Evolutionary conservation across 1,140 invertebrate genomes (phyloP).

Genomic region (Trachymyrmex septentrionalis): DNA sequence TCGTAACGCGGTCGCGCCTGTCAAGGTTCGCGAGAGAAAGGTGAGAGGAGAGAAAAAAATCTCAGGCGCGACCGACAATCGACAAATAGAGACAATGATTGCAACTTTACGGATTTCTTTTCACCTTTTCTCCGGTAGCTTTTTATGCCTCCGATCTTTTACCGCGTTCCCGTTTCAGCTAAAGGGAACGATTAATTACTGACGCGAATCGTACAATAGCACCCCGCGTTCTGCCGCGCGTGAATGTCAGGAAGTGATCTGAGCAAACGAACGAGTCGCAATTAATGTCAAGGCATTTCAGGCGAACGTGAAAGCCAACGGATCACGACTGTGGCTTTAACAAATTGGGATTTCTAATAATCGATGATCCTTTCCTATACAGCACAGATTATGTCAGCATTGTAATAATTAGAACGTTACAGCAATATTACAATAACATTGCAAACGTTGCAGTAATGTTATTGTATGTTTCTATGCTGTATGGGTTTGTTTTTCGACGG

Average conservation of each 20-base stretch:
- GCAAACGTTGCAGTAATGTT: too few relatives aligned
- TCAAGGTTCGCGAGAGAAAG: background rate
- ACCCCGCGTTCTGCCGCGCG: constrained; percentile 4
- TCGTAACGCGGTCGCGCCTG: background rate
- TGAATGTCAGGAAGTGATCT: constrained; percentile 39
- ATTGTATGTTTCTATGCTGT: too few relatives aligned
- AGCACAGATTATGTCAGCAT: too few relatives aligned
- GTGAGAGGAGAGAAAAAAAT: background rate
- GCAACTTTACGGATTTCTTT: background rate
- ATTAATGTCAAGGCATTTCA: constrained; percentile 48
- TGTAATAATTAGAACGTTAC: too few relatives aligned
- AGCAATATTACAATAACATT: too few relatives aligned
- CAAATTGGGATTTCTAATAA: background rate
- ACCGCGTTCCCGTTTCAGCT: background rate
- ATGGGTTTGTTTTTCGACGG: background rate
- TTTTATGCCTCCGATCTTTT: background rate
- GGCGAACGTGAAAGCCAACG: constrained; percentile 32
- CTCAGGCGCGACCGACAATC: background rate
- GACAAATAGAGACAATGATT: background rate
- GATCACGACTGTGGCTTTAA: background rate
- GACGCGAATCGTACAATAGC: background rate
- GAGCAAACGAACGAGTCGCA: constrained; percentile 33
- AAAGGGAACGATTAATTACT: background rate
- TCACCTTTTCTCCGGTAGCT: background rate
- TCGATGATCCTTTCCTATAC: background rate